These are phyloP conservation scores for Diadema setosum DNA, from an alignment of 35 echinoderm and acorn worm genomes.

Conservation along the genomic window DNA sequence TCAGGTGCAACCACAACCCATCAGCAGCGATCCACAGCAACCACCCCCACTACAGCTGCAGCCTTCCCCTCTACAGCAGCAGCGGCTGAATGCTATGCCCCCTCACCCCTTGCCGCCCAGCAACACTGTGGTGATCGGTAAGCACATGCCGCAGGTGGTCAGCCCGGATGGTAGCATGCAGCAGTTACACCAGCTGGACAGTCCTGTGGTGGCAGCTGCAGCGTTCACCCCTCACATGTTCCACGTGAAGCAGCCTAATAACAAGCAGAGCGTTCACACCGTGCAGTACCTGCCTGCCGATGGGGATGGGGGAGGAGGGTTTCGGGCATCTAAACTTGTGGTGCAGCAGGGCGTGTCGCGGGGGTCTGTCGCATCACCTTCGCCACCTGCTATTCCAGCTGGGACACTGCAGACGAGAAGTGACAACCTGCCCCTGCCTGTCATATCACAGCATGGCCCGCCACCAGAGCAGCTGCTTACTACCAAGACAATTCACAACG, in stretches of 20 bases:
- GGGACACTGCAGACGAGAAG: not conserved
- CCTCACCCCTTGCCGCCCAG: not conserved
- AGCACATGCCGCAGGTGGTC: conserved; percentile 9
- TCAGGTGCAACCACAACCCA: not conserved
- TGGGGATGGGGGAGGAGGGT: not conserved
- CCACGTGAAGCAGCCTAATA: not conserved
- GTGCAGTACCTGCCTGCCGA: not conserved
- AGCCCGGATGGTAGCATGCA: not conserved
- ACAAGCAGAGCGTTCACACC: not conserved
- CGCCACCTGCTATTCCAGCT: not conserved
- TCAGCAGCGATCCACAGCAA: not conserved
- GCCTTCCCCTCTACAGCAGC: not conserved
- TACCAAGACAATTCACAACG: not conserved
- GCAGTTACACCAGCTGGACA: not conserved
- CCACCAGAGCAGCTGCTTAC: not conserved
- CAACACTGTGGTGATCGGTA: not conserved
- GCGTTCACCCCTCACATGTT: not conserved
- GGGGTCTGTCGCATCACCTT: not conserved
- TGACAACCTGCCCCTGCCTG: not conserved
- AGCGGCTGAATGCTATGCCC: not conserved
- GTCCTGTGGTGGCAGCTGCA: not conserved
- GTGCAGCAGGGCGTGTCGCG: not conserved
- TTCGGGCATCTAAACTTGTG: not conserved
- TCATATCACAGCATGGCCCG: not conserved
- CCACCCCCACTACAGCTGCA: not conserved